These are phyloP conservation scores for Corythornis leucogaster DNA, from an alignment of 2,797 vertebrate genomes.

Conservation along the genomic window DNA sequence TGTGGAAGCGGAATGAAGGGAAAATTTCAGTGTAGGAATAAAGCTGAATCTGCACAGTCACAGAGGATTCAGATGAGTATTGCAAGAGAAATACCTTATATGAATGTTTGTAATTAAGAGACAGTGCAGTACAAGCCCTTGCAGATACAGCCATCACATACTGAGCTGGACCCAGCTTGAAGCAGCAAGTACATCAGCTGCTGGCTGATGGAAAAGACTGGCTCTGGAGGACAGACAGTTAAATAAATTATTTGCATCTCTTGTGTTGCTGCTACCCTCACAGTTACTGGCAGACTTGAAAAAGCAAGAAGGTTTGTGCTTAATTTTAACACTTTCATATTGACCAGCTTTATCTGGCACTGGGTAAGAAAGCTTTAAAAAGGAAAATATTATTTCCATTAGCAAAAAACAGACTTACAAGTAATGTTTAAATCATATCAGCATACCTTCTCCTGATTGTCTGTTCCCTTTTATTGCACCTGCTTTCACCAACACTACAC, in stretches of 20 bases:
- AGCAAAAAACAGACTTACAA: slow-evolving; percentile 1
- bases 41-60: background rate
- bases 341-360: slow-evolving; percentile 4
- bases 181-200: slow-evolving; percentile 60
- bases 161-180: slow-evolving; percentile 46
- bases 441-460: background rate
- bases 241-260: slow-evolving; percentile 76
- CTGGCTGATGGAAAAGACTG: slow-evolving; percentile 73
- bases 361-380: slow-evolving; percentile 14
- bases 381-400: slow-evolving; percentile 31
- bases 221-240: slow-evolving; percentile 51
- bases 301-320: slow-evolving; percentile 36
- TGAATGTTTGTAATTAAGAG: slow-evolving; percentile 55
- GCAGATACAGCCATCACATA: slow-evolving; percentile 41
- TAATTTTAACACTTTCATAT: slow-evolving; percentile 50
- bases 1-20: slow-evolving; percentile 8
- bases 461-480: background rate
- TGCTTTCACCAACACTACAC: background rate
- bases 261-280: slow-evolving; percentile 38
- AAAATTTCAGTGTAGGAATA: slow-evolving; percentile 5
- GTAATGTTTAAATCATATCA: background rate
- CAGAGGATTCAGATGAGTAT: background rate
- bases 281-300: slow-evolving; percentile 14
- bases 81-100: slow-evolving; percentile 24
- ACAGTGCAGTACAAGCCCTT: background rate